Evolutionary conservation across 2,113 vertebrate species (phyloP), one percentile per base, ranked within the genome.

Genomic region (Uria lomvia): DNA sequence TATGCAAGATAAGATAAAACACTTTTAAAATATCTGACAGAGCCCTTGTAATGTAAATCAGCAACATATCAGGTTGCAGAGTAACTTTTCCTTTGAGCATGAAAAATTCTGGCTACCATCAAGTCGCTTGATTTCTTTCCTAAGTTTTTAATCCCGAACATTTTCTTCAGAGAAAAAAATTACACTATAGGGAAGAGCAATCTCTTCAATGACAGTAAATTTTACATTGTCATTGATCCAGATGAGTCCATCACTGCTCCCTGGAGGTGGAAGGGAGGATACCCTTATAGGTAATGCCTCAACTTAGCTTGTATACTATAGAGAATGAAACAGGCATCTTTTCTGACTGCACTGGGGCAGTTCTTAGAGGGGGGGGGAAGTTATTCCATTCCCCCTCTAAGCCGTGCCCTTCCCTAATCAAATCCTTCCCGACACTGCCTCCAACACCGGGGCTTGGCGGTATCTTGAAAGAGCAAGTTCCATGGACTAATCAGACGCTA

Each of bases 401-500:
- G 21, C 34, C 12, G 2, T 72, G n/a, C 34, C 20, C 26, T 83
- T 88, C 53, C 60, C 38, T 83, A 55, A 72, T 18, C 23, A 34
- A 76, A 47, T 6, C 18, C 58, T 65, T 90, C 60, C 60, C 75
- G 34, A 60, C 34, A 17, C 49, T 70, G 20, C 23, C 43, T 30
- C 34, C 53, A 58, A 32, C 24, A 23, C 27, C 19, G 50, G 18
- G 38, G 34, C 30, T 76, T 80, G 62, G 30, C 13, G 38, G 4
- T 62, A 76, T 32, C 56, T 88, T 63, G 22, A 45, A 34, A 11
- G 4, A 56, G 20, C 6, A 88, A 83, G 16, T 83, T 86, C 59
- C 14, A 40, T 2, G 11, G 56, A 72, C 42, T 79, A 36, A 84
- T 59, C 32, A 53, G 8, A 78, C 0, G 0, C 56, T 58, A 7